Evolutionary conservation across 2,888 invertebrate genomes (phyloP).

Genomic region (Tridacna gigas): DNA sequence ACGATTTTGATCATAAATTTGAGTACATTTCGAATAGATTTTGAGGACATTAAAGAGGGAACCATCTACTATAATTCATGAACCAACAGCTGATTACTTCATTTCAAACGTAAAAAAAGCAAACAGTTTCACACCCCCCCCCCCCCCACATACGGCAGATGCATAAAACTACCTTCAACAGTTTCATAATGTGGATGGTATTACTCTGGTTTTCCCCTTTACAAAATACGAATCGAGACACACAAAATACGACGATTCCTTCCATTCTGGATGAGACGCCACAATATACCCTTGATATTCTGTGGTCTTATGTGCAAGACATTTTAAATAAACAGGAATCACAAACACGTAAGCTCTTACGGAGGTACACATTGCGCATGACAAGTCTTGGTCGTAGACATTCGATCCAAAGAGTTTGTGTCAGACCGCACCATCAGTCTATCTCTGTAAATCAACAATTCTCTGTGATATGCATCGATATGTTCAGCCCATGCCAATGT

Average conservation of each 20-base stretch:
- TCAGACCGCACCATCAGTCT: slow-evolving; percentile 1
- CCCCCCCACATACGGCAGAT: slow-evolving; percentile 3
- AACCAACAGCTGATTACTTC: no score
- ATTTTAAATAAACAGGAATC: slow-evolving; percentile 32
- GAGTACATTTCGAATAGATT: no score
- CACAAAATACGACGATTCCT: slow-evolving; percentile 25
- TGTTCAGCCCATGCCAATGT: slow-evolving; percentile 27
- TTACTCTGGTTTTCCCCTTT: slow-evolving; percentile 14
- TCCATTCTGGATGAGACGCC: slow-evolving; percentile 25
- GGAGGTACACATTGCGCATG: slow-evolving; percentile 39
- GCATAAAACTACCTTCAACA: slow-evolving; percentile 28
- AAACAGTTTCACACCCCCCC: slow-evolving; percentile 32
- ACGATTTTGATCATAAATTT: no score
- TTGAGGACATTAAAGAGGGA: no score
- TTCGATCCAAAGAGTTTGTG: slow-evolving; percentile 14
- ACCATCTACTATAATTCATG: no score
- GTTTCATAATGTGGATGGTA: slow-evolving; percentile 19
- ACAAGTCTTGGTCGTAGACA: slow-evolving; percentile 11
- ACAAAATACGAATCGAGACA: slow-evolving; percentile 34
- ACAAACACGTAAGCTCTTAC: slow-evolving; percentile 14
- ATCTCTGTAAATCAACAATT: background rate
- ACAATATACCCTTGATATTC: slow-evolving; percentile 7
- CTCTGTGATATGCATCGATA: slow-evolving; percentile 13
- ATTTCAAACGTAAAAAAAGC: slow-evolving; percentile 44
- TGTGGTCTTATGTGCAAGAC: slow-evolving; percentile 34